Evolutionary conservation across 2,888 invertebrate genomes (phyloP).

Genomic region (Cyaniris semiargus): DNA sequence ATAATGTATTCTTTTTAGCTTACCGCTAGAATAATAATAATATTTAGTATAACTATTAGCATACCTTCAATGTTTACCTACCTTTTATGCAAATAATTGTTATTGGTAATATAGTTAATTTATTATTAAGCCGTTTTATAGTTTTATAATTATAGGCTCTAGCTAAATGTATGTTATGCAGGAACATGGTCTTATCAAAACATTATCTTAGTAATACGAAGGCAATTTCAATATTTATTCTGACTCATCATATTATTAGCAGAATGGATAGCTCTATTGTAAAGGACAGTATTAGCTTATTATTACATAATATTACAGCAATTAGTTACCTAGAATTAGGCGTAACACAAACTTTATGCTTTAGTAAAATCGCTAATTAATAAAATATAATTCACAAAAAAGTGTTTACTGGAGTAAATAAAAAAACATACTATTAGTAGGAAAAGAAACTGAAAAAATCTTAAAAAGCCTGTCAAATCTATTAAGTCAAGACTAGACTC

Average conservation of each 20-base stretch:
- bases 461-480: too few species aligned
- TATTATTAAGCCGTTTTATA: background rate
- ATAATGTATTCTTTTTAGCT: background rate
- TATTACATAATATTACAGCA: too few species aligned
- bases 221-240: constrained; percentile 22
- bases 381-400: too few species aligned
- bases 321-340: background rate
- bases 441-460: too few species aligned
- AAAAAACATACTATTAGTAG: too few species aligned
- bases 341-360: too few species aligned
- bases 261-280: background rate
- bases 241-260: constrained; percentile 12
- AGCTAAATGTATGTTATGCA: background rate
- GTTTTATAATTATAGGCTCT: background rate
- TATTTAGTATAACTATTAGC: background rate
- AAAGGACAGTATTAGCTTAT: background rate
- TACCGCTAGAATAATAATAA: background rate
- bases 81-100: background rate
- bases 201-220: constrained; percentile 8
- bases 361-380: too few species aligned
- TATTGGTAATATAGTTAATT: constrained; percentile 6
- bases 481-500: too few species aligned
- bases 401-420: too few species aligned
- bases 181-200: constrained; percentile 10
- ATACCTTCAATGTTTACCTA: background rate